Evolutionary conservation across 2,888 invertebrate species (phyloP).

Genomic region (Ceriagrion tenellum): DNA sequence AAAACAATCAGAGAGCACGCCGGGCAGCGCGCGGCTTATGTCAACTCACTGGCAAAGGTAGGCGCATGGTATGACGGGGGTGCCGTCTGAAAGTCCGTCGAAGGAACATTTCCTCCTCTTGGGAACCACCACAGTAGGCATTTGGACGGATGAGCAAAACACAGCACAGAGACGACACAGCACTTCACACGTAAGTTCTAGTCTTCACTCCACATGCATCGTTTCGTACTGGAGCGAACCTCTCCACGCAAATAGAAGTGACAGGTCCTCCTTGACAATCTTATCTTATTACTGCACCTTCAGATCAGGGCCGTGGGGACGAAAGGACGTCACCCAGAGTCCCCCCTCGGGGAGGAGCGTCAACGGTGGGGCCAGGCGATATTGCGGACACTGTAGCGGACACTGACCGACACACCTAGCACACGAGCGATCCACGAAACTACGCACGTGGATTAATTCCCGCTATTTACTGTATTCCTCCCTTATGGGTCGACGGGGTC

Average conservation of each 20-base stretch:
- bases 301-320: too few relatives aligned
- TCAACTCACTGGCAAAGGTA: neutral
- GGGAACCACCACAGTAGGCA: conserved; percentile 12
- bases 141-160: neutral
- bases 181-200: neutral
- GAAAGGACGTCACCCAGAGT: too few relatives aligned
- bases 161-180: neutral
- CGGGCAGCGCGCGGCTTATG: neutral
- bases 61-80: neutral
- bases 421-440: too few relatives aligned
- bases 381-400: neutral
- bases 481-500: too few relatives aligned
- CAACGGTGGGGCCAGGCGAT: too few relatives aligned
- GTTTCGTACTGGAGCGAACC: neutral
- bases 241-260: neutral
- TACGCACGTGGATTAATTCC: too few relatives aligned
- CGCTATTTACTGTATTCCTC: too few relatives aligned
- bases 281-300: too few relatives aligned
- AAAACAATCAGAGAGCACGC: neutral
- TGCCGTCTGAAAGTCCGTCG: neutral
- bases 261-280: neutral
- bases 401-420: neutral
- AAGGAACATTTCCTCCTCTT: neutral
- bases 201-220: neutral
- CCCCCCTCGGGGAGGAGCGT: neutral